Conservation (phyloP, 2,113 vertebrate genomes). For the Antigone vipio region DNA sequence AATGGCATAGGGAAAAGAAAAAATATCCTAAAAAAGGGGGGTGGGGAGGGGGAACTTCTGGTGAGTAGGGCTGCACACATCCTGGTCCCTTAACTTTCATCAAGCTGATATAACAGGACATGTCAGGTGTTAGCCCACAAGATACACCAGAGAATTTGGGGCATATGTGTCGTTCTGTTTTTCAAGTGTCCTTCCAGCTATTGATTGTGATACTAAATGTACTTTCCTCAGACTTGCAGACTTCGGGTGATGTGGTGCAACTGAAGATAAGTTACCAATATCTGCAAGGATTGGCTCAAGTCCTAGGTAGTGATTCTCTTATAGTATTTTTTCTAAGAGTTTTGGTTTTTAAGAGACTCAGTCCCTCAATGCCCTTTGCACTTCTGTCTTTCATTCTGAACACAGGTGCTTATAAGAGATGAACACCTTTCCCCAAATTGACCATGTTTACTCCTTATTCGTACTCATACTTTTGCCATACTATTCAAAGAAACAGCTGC, state of each 20-base stretch:
- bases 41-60: accelerated
- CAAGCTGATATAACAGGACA: not conserved
- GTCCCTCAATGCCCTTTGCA: not conserved
- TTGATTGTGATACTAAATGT: slow-evolving; percentile 27
- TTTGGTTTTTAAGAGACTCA: not conserved
- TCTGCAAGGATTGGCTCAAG: not conserved
- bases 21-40: not conserved
- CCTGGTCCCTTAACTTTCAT: not conserved
- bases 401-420: not conserved
- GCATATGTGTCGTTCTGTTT: not conserved
- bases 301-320: not conserved
- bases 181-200: slow-evolving; percentile 46
- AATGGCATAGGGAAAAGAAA: not conserved
- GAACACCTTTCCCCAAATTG: not conserved
- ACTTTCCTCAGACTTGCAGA: slow-evolving; percentile 9
- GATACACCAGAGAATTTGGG: not conserved
- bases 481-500: not conserved
- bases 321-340: not conserved
- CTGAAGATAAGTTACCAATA: not conserved
- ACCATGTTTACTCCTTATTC: not conserved
- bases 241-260: not conserved
- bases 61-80: not conserved
- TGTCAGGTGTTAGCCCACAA: not conserved
- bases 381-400: not conserved
- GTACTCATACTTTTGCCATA: not conserved